A percentile compares a stretch with the other conserved stretches of the same genome.
Conservation (phyloP, 2,113 vertebrate genomes). For the Irena cyanogastra region DNA sequence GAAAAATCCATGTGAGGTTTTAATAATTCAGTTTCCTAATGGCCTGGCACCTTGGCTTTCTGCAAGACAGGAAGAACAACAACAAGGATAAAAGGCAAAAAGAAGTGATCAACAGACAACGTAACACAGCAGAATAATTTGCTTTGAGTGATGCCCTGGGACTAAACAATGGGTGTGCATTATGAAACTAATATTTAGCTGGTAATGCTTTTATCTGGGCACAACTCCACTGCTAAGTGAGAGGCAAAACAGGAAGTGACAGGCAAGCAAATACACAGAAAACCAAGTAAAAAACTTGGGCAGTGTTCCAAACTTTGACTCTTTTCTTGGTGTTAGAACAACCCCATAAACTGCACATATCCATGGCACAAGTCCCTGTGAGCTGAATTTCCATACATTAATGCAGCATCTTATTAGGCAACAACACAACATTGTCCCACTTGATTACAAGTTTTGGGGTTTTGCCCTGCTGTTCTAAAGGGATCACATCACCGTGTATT, state of each 20-base stretch:
- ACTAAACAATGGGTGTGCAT: not conserved
- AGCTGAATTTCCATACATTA: not conserved
- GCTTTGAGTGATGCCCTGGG: not conserved
- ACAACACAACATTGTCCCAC: not conserved
- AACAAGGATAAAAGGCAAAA: not conserved
- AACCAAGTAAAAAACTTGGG: not conserved
- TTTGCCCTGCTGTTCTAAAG: not conserved
- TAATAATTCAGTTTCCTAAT: slow-evolving; percentile 29
- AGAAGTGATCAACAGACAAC: not conserved
- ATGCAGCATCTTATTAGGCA: not conserved
- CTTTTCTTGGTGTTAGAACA: not conserved
- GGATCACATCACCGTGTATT: not conserved
- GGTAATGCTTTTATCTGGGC: not conserved
- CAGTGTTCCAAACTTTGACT: not conserved
- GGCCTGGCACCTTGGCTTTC: not conserved
- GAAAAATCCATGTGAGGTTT: not conserved
- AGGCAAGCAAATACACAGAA: not conserved
- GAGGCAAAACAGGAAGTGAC: not conserved
- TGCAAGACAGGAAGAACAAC: not conserved
- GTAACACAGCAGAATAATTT: not conserved
- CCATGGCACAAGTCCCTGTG: not conserved
- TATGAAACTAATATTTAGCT: not conserved
- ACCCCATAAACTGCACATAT: not conserved
- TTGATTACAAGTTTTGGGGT: fast-evolving
- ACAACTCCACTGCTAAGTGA: not conserved